phyloP scores from a whole-genome alignment of 1,140 invertebrate species.

The Drosophila quadrilineata region DNA sequence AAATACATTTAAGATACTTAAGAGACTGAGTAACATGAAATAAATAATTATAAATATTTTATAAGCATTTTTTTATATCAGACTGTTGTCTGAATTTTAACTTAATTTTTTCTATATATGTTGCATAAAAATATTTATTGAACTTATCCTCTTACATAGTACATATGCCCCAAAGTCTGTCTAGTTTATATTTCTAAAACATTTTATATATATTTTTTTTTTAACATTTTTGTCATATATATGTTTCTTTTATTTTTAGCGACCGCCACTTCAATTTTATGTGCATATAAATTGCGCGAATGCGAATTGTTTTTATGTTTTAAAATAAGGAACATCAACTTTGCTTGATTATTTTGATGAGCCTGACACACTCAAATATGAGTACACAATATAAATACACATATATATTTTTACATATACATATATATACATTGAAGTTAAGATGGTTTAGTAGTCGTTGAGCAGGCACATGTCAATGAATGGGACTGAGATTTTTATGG shows the following conservation, averaged over 20 bases:
- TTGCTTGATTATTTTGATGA: slow-evolving; percentile 78
- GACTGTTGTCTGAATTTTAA: too few species aligned
- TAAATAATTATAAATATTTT: too few species aligned
- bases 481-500: slow-evolving; percentile 21
- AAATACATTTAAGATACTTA: too few species aligned
- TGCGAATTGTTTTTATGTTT: slow-evolving; percentile 67
- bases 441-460: slow-evolving; percentile 36
- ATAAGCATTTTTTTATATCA: too few species aligned
- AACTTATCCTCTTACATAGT: too few species aligned
- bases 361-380: slow-evolving; percentile 22
- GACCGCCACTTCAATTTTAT: slow-evolving; percentile 67
- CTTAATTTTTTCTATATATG: too few species aligned
- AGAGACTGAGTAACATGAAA: too few species aligned
- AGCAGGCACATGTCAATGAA: slow-evolving; percentile 74
- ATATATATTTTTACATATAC: slow-evolving; percentile 12
- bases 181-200: too few species aligned
- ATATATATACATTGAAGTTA: slow-evolving; percentile 13
- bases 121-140: too few species aligned
- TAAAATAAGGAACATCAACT: slow-evolving; percentile 57
- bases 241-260: slow-evolving; percentile 57
- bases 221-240: not conserved
- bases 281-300: slow-evolving; percentile 61
- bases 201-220: not conserved
- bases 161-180: too few species aligned
- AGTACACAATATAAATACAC: slow-evolving; percentile 12